Evolutionary conservation across 2,888 invertebrate species (phyloP).

Genomic region (Strigamia crassipes): DNA sequence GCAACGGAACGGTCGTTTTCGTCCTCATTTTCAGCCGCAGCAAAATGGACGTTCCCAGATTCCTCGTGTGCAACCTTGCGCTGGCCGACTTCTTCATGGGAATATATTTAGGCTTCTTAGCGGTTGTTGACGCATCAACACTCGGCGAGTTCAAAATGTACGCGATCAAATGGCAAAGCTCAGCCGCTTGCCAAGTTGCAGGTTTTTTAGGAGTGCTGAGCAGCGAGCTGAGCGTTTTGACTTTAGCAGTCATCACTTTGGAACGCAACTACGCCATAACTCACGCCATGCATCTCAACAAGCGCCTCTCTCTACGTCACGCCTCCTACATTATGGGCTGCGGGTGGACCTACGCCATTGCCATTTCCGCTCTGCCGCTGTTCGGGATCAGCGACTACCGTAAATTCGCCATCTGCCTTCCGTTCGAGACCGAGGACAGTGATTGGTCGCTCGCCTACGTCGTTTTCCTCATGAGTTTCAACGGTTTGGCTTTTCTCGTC

Average conservation of each 20-base stretch:
- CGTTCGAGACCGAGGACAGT: slow-evolving; percentile 83
- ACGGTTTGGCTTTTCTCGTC: slow-evolving; percentile 90
- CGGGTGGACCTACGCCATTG: slow-evolving; percentile 88
- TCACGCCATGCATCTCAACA: slow-evolving; percentile 96
- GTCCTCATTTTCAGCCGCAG: slow-evolving; percentile 87
- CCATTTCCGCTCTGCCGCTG: slow-evolving; percentile 86
- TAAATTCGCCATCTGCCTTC: slow-evolving; percentile 94
- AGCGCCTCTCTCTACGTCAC: slow-evolving; percentile 83
- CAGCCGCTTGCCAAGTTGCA: slow-evolving; percentile 86
- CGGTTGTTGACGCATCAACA: slow-evolving; percentile 94
- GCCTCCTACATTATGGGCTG: slow-evolving; percentile 88
- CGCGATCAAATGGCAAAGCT: slow-evolving; percentile 97
- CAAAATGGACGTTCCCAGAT: slow-evolving; percentile 95
- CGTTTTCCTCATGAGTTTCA: slow-evolving; percentile 85
- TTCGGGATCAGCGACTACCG: slow-evolving; percentile 92
- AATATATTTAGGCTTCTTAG: slow-evolving; percentile 87
- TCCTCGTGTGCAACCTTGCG: slow-evolving; percentile 94
- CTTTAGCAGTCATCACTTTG: slow-evolving; percentile 92
- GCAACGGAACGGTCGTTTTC: slow-evolving; percentile 94
- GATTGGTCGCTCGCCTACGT: slow-evolving; percentile 81
- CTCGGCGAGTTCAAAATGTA: slow-evolving; percentile 94
- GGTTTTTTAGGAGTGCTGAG: slow-evolving; percentile 94
- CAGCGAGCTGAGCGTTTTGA: slow-evolving; percentile 92
- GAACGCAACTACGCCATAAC: slow-evolving; percentile 97
- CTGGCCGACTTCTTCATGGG: slow-evolving; percentile 98